Base-by-base conservation (phyloP, 1,140 invertebrate genomes). In the Samia ricini region DNA sequence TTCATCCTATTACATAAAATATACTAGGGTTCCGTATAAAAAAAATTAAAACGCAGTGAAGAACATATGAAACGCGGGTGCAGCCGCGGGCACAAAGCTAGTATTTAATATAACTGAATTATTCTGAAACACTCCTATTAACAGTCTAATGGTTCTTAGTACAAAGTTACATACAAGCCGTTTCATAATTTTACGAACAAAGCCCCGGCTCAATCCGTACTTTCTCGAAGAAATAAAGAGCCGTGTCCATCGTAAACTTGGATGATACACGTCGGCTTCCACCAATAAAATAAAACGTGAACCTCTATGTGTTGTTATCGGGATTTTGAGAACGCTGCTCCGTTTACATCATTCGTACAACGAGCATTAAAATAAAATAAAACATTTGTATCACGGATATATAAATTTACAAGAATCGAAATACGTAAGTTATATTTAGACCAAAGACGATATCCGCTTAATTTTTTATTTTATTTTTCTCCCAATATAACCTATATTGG, bases 201-300 rank as follows among this genome's bases (percentile, higher is more conserved):
- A 42, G 33, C 33, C n/a, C 33, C 33, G 33, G 33, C 33, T 56
- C 65, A 59, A 64, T 61, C 56, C 23, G 60, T 24, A 63, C 60
- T 64, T 74, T 78, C 74, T 59, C 49, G 60, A 71, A 77, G 76
- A 77, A 79, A 83, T 83, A 84, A 80, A 84, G 76, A 80, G 66
- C 72, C 72, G 71, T 80, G 71, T 74, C 69, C 76, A 78, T 84
- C 81, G 81, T 84, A 84, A 87, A 88, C 71, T 69, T 79, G 74
- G 76, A 77, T 80, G 84, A 85, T 87, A 79, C 76, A 87, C 69
- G 74, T 64, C 57, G 74, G 55, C 72, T 70, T 74, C 67, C 60
- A 64, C 70, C 79, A 83, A 82, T 84, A 79, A 84, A 86, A 79
- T 74, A 76, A 82, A 77, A 59, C 48, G 42, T 21, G 29, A 59